A percentile compares a stretch with the other conserved stretches of the same genome.
phyloP scores from a whole-genome alignment of 2,888 invertebrate species.

The Tipula confusa region DNA sequence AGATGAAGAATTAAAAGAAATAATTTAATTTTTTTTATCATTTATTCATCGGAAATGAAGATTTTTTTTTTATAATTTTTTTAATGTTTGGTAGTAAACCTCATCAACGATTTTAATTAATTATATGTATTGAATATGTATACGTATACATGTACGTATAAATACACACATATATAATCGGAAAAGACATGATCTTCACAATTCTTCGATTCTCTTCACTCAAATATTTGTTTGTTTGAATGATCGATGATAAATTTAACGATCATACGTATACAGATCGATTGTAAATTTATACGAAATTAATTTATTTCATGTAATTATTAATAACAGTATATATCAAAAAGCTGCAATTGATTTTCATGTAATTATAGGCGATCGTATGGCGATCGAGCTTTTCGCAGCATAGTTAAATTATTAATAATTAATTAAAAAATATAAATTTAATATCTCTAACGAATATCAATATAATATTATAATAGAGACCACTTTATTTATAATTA shows the following conservation, averaged over 20 bases:
- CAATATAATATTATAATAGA: background rate
- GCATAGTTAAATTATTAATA: background rate
- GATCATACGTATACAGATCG: background rate
- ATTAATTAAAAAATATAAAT: background rate
- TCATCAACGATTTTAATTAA: slow-evolving; percentile 25
- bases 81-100: slow-evolving; percentile 25
- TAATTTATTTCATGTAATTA: background rate
- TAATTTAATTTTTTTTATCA: background rate
- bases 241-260: slow-evolving; percentile 25
- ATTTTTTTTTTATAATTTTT: slow-evolving; percentile 20
- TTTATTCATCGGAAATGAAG: slow-evolving; percentile 30
- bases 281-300: background rate
- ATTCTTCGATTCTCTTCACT: slow-evolving; percentile 25
- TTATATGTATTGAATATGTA: background rate
- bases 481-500: background rate
- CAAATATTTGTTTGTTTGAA: slow-evolving; percentile 25
- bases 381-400: background rate
- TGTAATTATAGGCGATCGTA: background rate
- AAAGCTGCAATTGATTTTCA: background rate
- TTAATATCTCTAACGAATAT: background rate
- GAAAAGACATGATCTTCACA: background rate
- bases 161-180: no score
- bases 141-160: no score
- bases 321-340: background rate
- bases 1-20: slow-evolving; percentile 20